Evolutionary conservation across 2,888 invertebrate genomes (phyloP).

Genomic region (Hydrotaea cyrtoneurina): DNA sequence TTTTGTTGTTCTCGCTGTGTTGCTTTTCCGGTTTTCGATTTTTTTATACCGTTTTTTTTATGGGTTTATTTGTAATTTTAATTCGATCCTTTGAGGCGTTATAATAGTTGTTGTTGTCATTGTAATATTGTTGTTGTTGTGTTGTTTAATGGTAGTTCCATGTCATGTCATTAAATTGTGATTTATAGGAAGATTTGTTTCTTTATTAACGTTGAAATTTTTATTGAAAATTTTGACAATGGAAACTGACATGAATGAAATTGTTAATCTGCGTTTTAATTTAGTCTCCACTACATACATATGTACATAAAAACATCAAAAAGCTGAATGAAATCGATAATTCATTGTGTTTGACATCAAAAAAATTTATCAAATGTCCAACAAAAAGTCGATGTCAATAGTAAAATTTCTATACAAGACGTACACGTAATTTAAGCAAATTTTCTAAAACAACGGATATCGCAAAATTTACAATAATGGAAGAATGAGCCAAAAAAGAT

Average conservation of each 20-base stretch:
- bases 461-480: no score
- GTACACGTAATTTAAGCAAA: no score
- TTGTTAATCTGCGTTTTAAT: background rate
- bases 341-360: background rate
- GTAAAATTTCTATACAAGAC: no score
- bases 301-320: background rate
- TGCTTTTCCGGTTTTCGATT: slow-evolving; percentile 21
- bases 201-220: slow-evolving; percentile 34
- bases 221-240: slow-evolving; percentile 26
- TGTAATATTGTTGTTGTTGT: slow-evolving; percentile 1
- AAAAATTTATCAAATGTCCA: no score
- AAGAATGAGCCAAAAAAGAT: no score
- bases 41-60: slow-evolving; percentile 20
- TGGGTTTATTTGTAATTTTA: slow-evolving; percentile 45
- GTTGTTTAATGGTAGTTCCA: slow-evolving; percentile 41
- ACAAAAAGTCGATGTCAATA: no score
- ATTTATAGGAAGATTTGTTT: slow-evolving; percentile 41
- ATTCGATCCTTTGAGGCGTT: slow-evolving; percentile 50
- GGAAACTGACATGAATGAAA: background rate
- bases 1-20: slow-evolving; percentile 24
- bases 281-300: background rate
- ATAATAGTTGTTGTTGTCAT: slow-evolving; percentile 32
- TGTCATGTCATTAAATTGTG: slow-evolving; percentile 41
- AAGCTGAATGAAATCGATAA: background rate
- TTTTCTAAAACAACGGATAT: no score